A percentile compares a stretch with the other conserved stretches of the same genome.
These are phyloP conservation scores for Druceiella hillmani DNA, from an alignment of 2,888 invertebrate species.

Conservation along the genomic window DNA sequence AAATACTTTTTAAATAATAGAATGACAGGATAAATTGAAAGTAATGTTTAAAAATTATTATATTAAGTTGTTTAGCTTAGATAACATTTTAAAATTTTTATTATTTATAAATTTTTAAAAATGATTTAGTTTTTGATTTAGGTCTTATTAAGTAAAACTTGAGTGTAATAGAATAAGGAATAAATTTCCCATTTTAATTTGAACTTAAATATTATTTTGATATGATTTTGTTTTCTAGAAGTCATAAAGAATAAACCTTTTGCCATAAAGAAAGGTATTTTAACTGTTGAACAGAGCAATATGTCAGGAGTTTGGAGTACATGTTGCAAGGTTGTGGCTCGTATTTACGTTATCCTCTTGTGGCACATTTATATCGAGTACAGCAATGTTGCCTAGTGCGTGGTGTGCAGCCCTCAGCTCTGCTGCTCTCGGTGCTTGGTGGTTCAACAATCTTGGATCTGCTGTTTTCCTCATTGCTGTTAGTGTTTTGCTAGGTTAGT, in stretches of 20 bases:
- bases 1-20: too few relatives aligned
- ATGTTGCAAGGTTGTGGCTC: constrained; percentile 79
- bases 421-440: constrained; percentile 86
- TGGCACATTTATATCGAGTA: constrained; percentile 84
- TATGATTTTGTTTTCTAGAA: too few relatives aligned
- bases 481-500: constrained; percentile 62
- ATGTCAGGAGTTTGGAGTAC: constrained; percentile 85
- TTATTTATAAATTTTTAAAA: too few relatives aligned
- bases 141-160: too few relatives aligned
- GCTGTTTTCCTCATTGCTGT: constrained; percentile 82
- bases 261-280: constrained; percentile 8
- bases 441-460: constrained; percentile 69
- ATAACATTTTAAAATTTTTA: too few relatives aligned
- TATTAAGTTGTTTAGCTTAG: too few relatives aligned
- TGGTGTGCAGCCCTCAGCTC: constrained; percentile 88
- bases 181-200: too few relatives aligned
- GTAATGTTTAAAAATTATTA: too few relatives aligned
- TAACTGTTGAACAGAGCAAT: constrained; percentile 60
- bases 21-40: too few relatives aligned
- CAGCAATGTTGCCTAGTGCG: constrained; percentile 91
- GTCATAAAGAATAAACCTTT: constrained; percentile 8
- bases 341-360: constrained; percentile 77
- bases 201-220: too few relatives aligned
- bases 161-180: too few relatives aligned
- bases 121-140: too few relatives aligned